A percentile compares a stretch with the other conserved stretches of the same genome.
These are phyloP conservation scores for Lipotes vexillifer DNA, from an alignment of 2,113 vertebrate genomes.

Conservation along the genomic window DNA sequence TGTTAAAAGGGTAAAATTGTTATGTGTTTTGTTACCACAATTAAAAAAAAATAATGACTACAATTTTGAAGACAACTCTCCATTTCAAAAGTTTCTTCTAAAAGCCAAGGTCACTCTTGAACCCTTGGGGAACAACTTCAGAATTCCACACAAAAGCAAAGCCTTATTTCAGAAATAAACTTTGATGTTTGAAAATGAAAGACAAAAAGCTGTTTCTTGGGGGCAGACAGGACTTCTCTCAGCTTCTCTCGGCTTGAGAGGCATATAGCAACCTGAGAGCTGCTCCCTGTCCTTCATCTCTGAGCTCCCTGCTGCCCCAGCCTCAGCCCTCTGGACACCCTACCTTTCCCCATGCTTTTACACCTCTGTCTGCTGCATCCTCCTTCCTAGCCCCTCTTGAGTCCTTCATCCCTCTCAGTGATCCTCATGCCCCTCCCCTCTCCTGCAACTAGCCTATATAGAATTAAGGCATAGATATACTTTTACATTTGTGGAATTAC, in stretches of 20 bases:
- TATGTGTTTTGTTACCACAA: not conserved
- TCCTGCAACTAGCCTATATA: not conserved
- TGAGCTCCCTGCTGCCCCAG: not conserved
- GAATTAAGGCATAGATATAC: not conserved
- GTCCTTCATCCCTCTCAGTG: not conserved
- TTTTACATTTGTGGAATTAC: not conserved
- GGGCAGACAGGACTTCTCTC: not conserved
- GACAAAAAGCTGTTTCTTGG: slow-evolving; percentile 38
- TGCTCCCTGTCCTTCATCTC: not conserved
- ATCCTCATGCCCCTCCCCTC: not conserved
- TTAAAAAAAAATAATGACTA: not conserved
- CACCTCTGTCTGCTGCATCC: not conserved
- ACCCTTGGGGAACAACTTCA: slow-evolving; percentile 35
- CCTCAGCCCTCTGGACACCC: not conserved
- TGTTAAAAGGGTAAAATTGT: not conserved
- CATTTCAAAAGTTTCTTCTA: slow-evolving; percentile 53
- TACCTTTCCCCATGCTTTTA: fast-evolving
- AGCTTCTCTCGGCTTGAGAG: not conserved
- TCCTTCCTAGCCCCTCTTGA: not conserved
- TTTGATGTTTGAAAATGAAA: slow-evolving; percentile 63
- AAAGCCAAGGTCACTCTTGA: slow-evolving; percentile 38
- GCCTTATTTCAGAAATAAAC: slow-evolving; percentile 48
- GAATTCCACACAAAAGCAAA: slow-evolving; percentile 51
- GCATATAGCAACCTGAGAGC: not conserved
- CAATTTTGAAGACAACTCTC: not conserved